Base-by-base conservation (phyloP, 2,888 invertebrate genomes). In the Cinara cedri region DNA sequence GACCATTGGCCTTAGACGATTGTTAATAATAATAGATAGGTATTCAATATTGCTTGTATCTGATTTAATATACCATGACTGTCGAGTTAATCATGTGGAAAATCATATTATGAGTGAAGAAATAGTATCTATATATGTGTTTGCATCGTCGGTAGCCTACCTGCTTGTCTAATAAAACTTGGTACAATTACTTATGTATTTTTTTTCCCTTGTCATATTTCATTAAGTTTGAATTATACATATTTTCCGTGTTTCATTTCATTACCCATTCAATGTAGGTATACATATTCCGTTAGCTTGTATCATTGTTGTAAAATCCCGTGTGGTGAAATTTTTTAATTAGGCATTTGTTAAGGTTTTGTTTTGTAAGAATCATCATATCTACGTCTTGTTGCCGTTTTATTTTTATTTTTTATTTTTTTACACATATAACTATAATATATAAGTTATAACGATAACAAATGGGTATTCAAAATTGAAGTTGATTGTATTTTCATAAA, bases 41-140 rank as follows among this genome's bases (percentile, higher is more conserved):
- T 70, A 14, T 10, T 44, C 44, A 72, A 57, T 57, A 46, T 57
- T 46, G 6, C 19, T 14, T 55, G 26, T 24, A 13, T 10, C 46
- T 68, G n/a, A 60, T 57, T 60, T 72, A 72, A 72, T 72, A 34
- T 19, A 62, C 54, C 55, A 55, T 71, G 70, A 71, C 60, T 60
- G 34, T 49, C 19, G 19, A 72, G 26, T 62, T 49, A 72, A 13
- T 49, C 26, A 62, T 26, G 26, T 49, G 60, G 49, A 60, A 72
- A 71, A 68, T 68, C 49, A 68, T n/a, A n/a, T 26, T 26, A 66
- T 10, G n/a, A 26, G 11, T 10, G 3, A 24, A 26, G 24, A 51
- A 44, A 34, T 24, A 72, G 44, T 34, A 66, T 9, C 2, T 46
- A 51, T 13, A 1, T 57, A 49, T 54, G 13, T 34, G n/a, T 21